Evolutionary conservation across 2,797 vertebrate species (phyloP).

Genomic region (Sciurus carolinensis): DNA sequence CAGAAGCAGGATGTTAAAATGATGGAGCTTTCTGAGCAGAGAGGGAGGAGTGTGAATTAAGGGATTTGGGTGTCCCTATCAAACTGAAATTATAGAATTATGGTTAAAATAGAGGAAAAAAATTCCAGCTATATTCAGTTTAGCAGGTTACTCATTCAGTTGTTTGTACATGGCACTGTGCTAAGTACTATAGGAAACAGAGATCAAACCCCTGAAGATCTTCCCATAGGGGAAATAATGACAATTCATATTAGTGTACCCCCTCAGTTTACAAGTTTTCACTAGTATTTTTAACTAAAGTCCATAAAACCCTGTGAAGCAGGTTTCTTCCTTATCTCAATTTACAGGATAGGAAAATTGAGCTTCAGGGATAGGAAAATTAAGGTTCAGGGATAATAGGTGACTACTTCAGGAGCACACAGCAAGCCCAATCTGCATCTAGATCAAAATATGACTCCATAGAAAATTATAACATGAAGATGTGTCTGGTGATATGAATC

Average conservation of each 20-base stretch:
- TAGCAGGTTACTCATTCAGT: not conserved
- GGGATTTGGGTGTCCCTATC: not conserved
- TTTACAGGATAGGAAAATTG: not conserved
- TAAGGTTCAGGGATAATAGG: too few relatives aligned
- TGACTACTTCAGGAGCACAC: not conserved
- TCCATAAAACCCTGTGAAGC: not conserved
- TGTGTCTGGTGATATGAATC: not conserved
- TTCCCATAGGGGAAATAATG: not conserved
- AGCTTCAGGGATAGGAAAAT: not conserved
- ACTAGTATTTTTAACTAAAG: not conserved
- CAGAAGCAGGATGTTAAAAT: not conserved
- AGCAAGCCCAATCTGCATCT: not conserved
- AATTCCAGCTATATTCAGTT: not conserved
- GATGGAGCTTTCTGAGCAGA: not conserved
- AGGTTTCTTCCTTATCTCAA: not conserved
- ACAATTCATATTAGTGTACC: not conserved
- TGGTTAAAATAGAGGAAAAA: not conserved
- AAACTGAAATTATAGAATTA: not conserved
- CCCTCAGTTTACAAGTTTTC: not conserved
- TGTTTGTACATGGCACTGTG: not conserved
- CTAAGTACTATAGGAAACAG: not conserved
- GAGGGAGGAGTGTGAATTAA: not conserved
- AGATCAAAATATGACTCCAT: not conserved
- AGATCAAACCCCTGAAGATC: not conserved
- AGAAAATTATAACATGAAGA: not conserved